Conservation (phyloP, 2,113 vertebrate genomes). For the Lagopus leucura region DNA sequence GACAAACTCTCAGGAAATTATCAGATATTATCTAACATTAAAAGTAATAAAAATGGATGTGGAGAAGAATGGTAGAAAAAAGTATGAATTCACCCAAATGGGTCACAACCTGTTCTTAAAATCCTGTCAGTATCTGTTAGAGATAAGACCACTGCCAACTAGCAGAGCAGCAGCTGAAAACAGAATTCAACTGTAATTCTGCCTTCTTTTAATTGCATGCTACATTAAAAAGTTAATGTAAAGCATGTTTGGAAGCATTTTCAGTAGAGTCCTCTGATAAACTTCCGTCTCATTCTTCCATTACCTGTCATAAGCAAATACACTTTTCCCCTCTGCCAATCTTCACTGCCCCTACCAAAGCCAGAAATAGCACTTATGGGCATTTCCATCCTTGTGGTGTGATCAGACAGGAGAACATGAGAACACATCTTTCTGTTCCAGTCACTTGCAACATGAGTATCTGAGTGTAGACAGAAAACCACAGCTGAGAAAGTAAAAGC, state of each 20-base stretch:
- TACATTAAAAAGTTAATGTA: background rate
- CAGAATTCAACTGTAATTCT: background rate
- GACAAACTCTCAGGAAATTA: constrained; percentile 68
- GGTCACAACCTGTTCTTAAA: constrained; percentile 32
- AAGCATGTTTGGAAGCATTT: background rate
- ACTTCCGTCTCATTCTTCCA: background rate
- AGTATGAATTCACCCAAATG: constrained; percentile 14
- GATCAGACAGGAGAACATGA: background rate
- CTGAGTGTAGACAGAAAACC: background rate
- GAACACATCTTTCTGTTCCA: background rate
- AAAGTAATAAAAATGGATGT: constrained; percentile 60
- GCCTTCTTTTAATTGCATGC: background rate
- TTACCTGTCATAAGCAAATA: background rate
- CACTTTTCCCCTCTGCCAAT: background rate
- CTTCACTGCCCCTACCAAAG: background rate
- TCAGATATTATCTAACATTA: constrained; percentile 59
- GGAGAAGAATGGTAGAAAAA: constrained; percentile 1
- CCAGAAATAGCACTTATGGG: background rate
- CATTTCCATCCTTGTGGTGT: background rate
- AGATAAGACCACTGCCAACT: constrained; percentile 32
- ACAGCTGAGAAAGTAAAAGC: background rate
- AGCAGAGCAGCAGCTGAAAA: background rate
- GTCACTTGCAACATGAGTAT: background rate
- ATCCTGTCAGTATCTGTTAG: background rate
- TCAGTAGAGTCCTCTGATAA: background rate